Conservation (phyloP, 1,140 invertebrate species). For the Apis dorsata region DNA sequence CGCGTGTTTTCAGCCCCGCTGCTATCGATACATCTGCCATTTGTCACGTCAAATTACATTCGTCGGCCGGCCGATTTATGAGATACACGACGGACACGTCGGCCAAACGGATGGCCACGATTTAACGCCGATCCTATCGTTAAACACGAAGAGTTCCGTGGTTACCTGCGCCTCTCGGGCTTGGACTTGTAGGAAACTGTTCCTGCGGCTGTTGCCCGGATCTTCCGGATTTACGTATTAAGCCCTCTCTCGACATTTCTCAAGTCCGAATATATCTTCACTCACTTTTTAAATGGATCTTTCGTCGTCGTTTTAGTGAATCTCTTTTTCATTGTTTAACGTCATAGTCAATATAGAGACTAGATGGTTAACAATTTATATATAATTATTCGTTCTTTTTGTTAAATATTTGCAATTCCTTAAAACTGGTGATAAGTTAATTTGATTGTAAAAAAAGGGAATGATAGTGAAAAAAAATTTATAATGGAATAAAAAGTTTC, state of each 20-base stretch:
- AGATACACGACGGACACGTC: constrained; percentile 51
- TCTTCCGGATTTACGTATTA: constrained; percentile 19
- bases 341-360: too few relatives aligned
- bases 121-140: constrained; percentile 51
- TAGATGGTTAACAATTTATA: too few relatives aligned
- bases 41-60: constrained; percentile 78
- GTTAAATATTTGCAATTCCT: too few relatives aligned
- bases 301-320: background rate
- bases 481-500: too few relatives aligned
- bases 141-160: constrained; percentile 48
- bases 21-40: constrained; percentile 77
- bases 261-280: background rate
- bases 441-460: too few relatives aligned
- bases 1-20: constrained; percentile 20
- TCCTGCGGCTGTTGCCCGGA: background rate
- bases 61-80: constrained; percentile 63
- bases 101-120: constrained; percentile 62
- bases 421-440: too few relatives aligned
- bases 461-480: too few relatives aligned
- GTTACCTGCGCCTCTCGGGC: constrained; percentile 37
- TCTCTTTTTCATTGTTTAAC: background rate
- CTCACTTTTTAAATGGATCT: background rate
- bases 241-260: background rate
- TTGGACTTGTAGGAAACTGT: background rate
- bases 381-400: too few relatives aligned